Percentiles rank a stretch among this genome's conserved stretches.
Evolutionary conservation across 2,888 invertebrate genomes (phyloP).

Genomic region (Chymomyza procnemis): DNA sequence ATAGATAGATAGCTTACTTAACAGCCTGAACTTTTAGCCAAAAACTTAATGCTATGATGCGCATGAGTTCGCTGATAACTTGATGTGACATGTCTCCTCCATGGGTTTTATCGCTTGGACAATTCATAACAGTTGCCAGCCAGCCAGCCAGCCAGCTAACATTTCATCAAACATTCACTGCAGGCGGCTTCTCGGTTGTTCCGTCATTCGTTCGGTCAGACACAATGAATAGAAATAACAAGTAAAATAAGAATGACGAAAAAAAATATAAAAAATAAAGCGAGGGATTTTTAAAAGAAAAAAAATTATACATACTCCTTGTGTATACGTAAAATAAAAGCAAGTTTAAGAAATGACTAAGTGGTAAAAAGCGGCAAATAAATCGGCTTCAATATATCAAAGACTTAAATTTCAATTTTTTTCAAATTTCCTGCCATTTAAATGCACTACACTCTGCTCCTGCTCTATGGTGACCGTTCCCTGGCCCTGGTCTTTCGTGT

Average conservation of each 20-base stretch:
- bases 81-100: neutral
- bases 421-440: slow-evolving; percentile 74
- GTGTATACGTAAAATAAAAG: neutral
- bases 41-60: too few species aligned
- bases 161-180: neutral
- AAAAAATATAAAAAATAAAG: slow-evolving; percentile 5
- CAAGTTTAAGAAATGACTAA: slow-evolving; percentile 23
- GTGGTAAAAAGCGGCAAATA: slow-evolving; percentile 52
- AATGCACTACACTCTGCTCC: slow-evolving; percentile 46
- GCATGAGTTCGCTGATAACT: too few species aligned
- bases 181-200: too few species aligned
- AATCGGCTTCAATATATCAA: slow-evolving; percentile 71
- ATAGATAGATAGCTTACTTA: too few species aligned
- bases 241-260: neutral
- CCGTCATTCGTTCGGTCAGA: too few species aligned
- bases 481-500: too few species aligned
- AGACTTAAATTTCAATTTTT: slow-evolving; percentile 76
- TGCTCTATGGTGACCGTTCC: too few species aligned
- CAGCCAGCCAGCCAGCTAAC: too few species aligned
- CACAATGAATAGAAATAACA: neutral
- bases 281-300: neutral
- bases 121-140: neutral
- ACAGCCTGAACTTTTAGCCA: too few species aligned
- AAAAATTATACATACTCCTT: neutral
- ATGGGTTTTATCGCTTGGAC: neutral